Evolutionary conservation across 2,888 invertebrate species (phyloP).

Genomic region (Norana najaformis): DNA sequence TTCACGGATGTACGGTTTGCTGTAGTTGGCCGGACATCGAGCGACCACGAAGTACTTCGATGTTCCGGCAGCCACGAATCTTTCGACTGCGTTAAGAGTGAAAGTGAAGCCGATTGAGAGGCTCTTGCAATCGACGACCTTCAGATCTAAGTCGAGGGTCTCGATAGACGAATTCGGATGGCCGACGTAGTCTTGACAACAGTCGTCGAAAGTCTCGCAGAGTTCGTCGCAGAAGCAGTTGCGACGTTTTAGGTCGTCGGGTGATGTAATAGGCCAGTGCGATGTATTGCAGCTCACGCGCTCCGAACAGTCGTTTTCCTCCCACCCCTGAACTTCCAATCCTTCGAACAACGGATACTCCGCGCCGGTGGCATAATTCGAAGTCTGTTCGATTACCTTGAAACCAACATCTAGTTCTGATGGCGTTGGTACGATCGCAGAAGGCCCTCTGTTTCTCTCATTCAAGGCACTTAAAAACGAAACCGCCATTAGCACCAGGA

Average conservation of each 20-base stretch:
- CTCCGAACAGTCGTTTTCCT: background rate
- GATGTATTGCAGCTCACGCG: background rate
- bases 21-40: slow-evolving; percentile 14
- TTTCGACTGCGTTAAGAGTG: no score
- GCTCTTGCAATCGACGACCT: slow-evolving; percentile 8
- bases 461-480: background rate
- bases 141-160: slow-evolving; percentile 35
- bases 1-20: background rate
- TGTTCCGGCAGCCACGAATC: background rate
- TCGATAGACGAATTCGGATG: background rate
- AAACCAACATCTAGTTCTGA: background rate
- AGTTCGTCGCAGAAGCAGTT: slow-evolving; percentile 49
- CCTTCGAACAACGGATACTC: background rate
- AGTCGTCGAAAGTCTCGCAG: slow-evolving; percentile 47
- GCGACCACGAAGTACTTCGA: background rate
- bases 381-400: no score
- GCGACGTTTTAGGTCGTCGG: slow-evolving; percentile 22
- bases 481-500: background rate
- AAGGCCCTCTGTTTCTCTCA: background rate
- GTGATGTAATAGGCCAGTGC: background rate
- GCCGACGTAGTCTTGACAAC: slow-evolving; percentile 45
- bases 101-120: no score
- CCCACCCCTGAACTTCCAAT: background rate
- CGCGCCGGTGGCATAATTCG: background rate
- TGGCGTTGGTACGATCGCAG: background rate